Base-by-base conservation (phyloP, 1,140 invertebrate species). In the Aphaenogaster rudis region DNA sequence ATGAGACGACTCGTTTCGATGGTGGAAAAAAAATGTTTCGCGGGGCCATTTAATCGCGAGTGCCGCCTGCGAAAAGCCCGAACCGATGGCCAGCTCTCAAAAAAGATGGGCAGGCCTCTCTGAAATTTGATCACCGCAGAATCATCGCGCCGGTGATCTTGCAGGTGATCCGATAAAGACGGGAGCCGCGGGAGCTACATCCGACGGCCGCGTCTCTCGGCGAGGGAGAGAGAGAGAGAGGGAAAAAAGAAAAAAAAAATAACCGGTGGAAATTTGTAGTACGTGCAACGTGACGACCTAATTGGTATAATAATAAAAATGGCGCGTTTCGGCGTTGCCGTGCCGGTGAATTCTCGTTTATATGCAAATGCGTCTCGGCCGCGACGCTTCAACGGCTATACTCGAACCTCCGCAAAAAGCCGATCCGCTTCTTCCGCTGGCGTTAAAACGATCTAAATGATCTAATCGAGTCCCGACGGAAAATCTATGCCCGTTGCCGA, bases 271-370 rank as follows among this genome's bases (percentile, higher is more conserved):
- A 84, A 84, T 84, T 84, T 84, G 69, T 84, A 84, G 69, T 84
- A 50, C 42, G 69, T 54, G 80, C 80, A 76, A 84, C 67, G 80
- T 63, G 80, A 84, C 69, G 80, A 74, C 80, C 80, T 84, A 84
- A 84, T 84, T 84, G 69, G 69, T 84, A 63, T 84, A 84, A 84
- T 84, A 61, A 84, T 84, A 84, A 84, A 84, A 84, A 84, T 76
- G 42, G 80, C 80, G 80, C 80, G 80, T 84, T 84, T 84, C 69
- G 45, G 54, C 80, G 80, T 84, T 84, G 48, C 80, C 52, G 42
- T 28, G 63, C 64, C 36, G 52, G 79, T n/a, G 69, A 84, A 84
- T 84, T 84, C 80, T 84, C 80, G 80, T 84, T 84, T 84, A 84
- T 63, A 84, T 84, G 80, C 69, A 84, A 84, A 84, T 84, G 80